Evolutionary conservation across 2,797 vertebrate species (phyloP).

Genomic region (Amblyraja radiata): DNA sequence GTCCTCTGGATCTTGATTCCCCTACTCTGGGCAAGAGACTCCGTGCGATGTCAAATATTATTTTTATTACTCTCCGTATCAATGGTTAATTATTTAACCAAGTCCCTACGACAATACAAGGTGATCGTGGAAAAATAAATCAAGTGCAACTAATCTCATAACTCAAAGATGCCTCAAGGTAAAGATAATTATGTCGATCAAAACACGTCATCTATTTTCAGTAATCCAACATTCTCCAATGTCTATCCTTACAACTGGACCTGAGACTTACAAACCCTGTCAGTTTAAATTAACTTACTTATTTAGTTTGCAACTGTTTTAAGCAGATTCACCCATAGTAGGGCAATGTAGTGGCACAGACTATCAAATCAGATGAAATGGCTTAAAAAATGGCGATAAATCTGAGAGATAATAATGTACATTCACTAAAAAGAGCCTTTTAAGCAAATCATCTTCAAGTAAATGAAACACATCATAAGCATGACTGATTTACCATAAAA

Average conservation of each 20-base stretch:
- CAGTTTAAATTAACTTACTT: conserved; percentile 14
- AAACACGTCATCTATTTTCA: background rate
- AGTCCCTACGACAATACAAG: background rate
- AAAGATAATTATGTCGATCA: conserved; percentile 24
- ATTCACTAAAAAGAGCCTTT: background rate
- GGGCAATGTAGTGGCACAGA: background rate
- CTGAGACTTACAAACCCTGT: background rate
- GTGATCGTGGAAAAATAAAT: conserved; percentile 20
- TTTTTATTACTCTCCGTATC: background rate
- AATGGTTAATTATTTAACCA: background rate
- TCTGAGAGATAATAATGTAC: background rate
- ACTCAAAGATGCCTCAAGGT: background rate
- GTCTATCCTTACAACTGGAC: conserved; percentile 14
- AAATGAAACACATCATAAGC: background rate
- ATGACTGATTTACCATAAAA: background rate
- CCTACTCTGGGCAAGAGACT: too few relatives aligned
- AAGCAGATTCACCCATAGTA: background rate
- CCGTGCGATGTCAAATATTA: background rate
- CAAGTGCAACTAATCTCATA: conserved; percentile 12
- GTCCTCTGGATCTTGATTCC: too few relatives aligned
- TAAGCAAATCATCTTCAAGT: background rate
- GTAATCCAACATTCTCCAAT: background rate
- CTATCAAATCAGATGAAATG: conserved; percentile 23
- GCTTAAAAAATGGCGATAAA: background rate
- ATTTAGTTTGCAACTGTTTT: background rate